Evolutionary conservation across 1,140 invertebrate species (phyloP), one percentile per base, ranked within the genome.

Genomic region (Dysdera silvatica): DNA sequence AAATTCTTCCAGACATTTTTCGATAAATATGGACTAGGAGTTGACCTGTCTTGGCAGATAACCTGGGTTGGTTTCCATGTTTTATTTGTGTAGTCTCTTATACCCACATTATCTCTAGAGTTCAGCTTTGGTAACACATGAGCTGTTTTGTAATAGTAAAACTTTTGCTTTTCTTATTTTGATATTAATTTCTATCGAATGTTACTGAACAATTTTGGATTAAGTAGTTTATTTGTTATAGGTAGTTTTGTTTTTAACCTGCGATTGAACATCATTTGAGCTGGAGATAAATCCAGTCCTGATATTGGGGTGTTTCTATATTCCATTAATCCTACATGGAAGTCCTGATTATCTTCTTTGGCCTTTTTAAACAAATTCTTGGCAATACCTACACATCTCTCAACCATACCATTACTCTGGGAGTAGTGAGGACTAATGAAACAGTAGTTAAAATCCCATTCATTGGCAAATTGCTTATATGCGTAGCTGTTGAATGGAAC

Each of bases 231-330:
- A 14, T 35, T 51, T 12, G 18, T 24, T 16, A 37, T 60, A 14
- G 57, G 57, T 32, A 60, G 16, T 60, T 52, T 60, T 1, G 57
- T 60, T 52, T n/a, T 52, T 35, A 60, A 51, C 23, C 57, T 60
- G 8, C 43, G 18, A 51, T 51, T 60, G 37, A 49, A 60, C 45
- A 60, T 29, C 10, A 60, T 18, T 51, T 60, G 43, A 29, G 43
- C 57, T 26, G 57, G 57, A 23, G 57, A 60, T 7, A 49, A 28
- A 37, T 60, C 32, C 18, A 60, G 18, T 1, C 49, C 49, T 24
- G 18, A 12, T 40, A 60, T 49, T 29, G 57, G 57, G 18, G 41
- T 49, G 28, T 60, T 60, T 49, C 57, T 43, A 31, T 49, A 60
- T 52, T 60, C 57, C 57, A 60, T 60, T 18, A 60, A 24, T 14